Conservation (phyloP, 1,140 invertebrate species). For the Pogonomyrmex californicus region DNA sequence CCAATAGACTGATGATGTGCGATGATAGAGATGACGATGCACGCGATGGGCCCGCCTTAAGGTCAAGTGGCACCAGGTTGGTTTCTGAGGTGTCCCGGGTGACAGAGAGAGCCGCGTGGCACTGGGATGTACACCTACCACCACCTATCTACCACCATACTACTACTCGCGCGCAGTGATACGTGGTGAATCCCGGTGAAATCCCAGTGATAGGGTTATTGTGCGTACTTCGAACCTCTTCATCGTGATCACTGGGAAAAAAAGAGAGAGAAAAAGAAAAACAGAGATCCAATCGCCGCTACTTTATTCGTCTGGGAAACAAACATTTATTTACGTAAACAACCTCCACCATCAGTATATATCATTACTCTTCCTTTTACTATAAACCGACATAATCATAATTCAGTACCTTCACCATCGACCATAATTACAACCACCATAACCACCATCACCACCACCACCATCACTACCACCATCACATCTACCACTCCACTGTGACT, state of each 20-base stretch:
- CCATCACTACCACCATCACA: conserved; percentile 11
- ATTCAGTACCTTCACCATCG: conserved; percentile 52
- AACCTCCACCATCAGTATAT: conserved; percentile 55
- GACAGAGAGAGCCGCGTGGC: conserved; percentile 80
- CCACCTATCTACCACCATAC: conserved; percentile 78
- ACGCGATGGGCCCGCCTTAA: conserved; percentile 82
- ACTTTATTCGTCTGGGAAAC: conserved; percentile 56
- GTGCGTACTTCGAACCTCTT: conserved; percentile 70
- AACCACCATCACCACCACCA: conserved; percentile 42
- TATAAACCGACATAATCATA: conserved; percentile 53
- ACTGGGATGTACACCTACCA: conserved; percentile 72
- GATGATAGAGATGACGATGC: conserved; percentile 85
- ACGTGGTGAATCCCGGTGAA: conserved; percentile 79
- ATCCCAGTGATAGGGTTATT: conserved; percentile 78
- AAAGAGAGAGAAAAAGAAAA: conserved; percentile 12
- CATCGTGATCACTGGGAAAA: conserved; percentile 72
- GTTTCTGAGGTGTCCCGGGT: conserved; percentile 82
- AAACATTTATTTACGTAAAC: conserved; percentile 45
- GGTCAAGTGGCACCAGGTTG: conserved; percentile 84
- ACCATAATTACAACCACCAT: conserved; percentile 39
- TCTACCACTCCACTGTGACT: conserved; percentile 75
- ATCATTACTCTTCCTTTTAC: conserved; percentile 40
- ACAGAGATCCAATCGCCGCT: conserved; percentile 37
- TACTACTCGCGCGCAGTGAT: conserved; percentile 76
- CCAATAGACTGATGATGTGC: conserved; percentile 85